A percentile compares a stretch with the other conserved stretches of the same genome.
Conservation (phyloP, 1,140 invertebrate species). For the Babylonia areolata region DNA sequence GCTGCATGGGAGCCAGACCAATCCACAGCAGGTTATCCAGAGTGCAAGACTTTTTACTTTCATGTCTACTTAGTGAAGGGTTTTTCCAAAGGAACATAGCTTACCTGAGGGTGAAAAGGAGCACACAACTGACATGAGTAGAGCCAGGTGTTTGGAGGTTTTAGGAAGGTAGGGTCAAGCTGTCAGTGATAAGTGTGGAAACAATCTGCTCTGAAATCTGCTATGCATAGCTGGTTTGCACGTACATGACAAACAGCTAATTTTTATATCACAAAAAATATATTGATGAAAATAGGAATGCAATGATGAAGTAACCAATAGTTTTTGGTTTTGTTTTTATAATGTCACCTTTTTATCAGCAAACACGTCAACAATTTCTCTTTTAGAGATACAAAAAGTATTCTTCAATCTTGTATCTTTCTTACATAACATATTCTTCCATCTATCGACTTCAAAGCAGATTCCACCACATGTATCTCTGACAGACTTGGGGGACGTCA, state of each 20-base stretch:
- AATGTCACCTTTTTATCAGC: too few species aligned
- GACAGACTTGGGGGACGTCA: not conserved
- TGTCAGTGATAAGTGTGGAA: not conserved
- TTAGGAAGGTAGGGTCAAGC: not conserved
- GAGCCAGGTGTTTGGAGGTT: not conserved
- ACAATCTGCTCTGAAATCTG: not conserved
- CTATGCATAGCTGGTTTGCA: not conserved
- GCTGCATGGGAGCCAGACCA: slow-evolving; percentile 79
- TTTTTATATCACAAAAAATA: too few species aligned
- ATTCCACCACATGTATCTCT: not conserved
- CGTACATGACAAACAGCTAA: too few species aligned
- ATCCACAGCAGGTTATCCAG: not conserved
- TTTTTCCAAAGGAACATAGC: not conserved
- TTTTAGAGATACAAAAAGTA: too few species aligned
- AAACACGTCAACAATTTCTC: too few species aligned
- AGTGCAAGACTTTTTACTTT: not conserved
- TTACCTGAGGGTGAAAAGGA: not conserved
- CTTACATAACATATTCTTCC: too few species aligned
- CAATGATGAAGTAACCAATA: too few species aligned
- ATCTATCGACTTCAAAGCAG: not conserved
- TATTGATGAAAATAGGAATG: too few species aligned
- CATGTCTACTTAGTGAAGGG: not conserved
- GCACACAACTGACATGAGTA: not conserved
- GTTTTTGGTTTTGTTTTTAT: too few species aligned
- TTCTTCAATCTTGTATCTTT: too few species aligned